phyloP scores from a whole-genome alignment of 2,797 vertebrate genomes.

The Coreius guichenoti region DNA sequence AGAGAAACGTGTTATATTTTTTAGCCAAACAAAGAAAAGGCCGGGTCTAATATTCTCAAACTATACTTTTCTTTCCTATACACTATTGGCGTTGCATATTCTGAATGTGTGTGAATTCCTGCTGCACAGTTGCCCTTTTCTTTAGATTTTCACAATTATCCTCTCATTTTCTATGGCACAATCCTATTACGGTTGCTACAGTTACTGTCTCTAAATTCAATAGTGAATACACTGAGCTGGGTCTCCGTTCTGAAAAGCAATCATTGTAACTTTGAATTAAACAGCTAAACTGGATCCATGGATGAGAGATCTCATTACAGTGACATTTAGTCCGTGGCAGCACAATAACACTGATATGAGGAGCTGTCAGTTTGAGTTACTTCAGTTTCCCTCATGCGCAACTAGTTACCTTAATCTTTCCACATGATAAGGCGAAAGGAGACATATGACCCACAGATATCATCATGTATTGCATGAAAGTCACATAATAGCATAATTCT shows the following conservation, averaged over 20 bases:
- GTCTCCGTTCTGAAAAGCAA: conserved; percentile 28
- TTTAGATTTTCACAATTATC: conserved; percentile 50
- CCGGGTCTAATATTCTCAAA: neutral
- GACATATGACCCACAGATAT: conserved; percentile 24
- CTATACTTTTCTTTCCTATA: neutral
- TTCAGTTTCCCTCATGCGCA: conserved; percentile 22
- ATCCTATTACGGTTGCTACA: conserved; percentile 27
- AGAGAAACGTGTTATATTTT: conserved; percentile 35
- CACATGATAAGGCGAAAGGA: neutral
- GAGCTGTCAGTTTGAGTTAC: conserved; percentile 13
- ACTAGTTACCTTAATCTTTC: conserved; percentile 14
- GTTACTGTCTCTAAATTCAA: conserved; percentile 30
- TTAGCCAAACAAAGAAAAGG: neutral
- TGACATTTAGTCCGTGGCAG: conserved; percentile 32
- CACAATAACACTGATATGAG: neutral
- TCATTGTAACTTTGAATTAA: conserved; percentile 20
- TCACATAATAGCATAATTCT: conserved; percentile 6
- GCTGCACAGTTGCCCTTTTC: conserved; percentile 44
- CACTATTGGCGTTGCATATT: conserved; percentile 15
- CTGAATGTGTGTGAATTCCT: conserved; percentile 41
- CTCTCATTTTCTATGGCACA: conserved; percentile 38
- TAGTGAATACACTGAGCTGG: neutral
- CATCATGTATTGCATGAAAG: neutral
- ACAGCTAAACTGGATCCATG: conserved; percentile 24
- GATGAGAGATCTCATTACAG: conserved; percentile 29